phyloP scores from a whole-genome alignment of 2,797 vertebrate genomes.

The Falco novaeseelandiae region DNA sequence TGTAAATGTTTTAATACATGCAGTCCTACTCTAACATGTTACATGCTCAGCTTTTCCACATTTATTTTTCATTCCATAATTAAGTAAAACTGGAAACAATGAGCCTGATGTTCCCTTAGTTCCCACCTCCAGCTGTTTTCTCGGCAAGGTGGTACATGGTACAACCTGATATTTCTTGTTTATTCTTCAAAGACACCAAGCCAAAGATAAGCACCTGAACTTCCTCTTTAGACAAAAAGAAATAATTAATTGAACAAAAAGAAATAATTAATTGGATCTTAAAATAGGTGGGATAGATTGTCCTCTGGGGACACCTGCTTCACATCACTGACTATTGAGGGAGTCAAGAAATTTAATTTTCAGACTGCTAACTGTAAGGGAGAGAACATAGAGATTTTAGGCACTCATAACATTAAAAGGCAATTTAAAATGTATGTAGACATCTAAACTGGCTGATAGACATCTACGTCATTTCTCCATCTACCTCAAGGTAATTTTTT shows the following conservation, averaged over 20 bases:
- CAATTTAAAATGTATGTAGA: neutral
- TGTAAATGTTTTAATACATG: neutral
- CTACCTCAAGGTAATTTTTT: neutral
- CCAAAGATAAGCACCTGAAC: neutral
- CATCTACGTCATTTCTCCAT: neutral
- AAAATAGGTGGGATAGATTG: neutral
- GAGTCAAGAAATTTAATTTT: neutral
- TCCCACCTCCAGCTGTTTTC: neutral
- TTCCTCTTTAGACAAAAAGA: neutral
- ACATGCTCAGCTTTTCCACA: fast-evolving
- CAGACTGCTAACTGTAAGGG: neutral
- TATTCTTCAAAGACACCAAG: neutral
- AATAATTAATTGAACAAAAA: neutral
- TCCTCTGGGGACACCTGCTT: neutral
- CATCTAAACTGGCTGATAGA: neutral
- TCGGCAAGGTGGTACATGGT: neutral
- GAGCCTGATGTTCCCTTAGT: fast-evolving
- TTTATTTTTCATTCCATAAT: neutral
- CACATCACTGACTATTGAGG: neutral
- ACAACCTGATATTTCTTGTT: neutral
- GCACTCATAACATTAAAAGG: neutral
- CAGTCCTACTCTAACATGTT: neutral
- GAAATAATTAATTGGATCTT: neutral
- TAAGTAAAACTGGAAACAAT: neutral
- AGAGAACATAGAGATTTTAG: neutral